Evolutionary conservation across 2,113 vertebrate species (phyloP), one percentile per base, ranked within the genome.

Genomic region (Sinocyclocheilus anshuiensis): DNA sequence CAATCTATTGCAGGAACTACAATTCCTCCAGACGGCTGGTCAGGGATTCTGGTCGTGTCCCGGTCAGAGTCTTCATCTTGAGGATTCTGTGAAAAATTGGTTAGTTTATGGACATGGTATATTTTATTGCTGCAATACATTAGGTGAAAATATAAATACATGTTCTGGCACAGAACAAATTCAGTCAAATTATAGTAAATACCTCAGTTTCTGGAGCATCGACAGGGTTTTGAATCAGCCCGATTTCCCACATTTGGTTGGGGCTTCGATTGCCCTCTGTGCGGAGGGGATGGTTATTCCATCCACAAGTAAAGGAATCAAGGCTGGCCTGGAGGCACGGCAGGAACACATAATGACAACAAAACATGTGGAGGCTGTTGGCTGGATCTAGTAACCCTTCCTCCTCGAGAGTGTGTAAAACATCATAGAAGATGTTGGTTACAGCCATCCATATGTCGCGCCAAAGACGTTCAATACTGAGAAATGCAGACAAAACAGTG

Each of bases 381-480:
- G 81, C 13, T 20, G 63, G 22, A 2, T 87, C 81, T 13, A 87
- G 81, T 8, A 55, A 45, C 2, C 81, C 42, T 29, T 78, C 74
- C 29, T 87, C 86, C 11, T 87, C 86, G 6, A 87, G 74, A 7
- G 11, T 84, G 74, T 84, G 86, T 5, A 87, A 77, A 12, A 79
- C 75, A 45, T 84, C 45, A 33, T 87, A 74, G 16, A 48, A 87
- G 24, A 67, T 79, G 45, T 57, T 39, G n/a, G 86, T 79, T 3
- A 69, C 86, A 12, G 63, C 63, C 63, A 57, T 55, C 63, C 82
- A 83, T 18, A 84, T 24, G 36, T 87, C 81, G 13, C 75, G 22
- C 74, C 81, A 87, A n/a, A 87, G 59, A n/a, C 59, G 57, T 24
- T 83, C 80, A 67, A 87, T 84, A 13, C 81, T 71, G 9, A 42